Evolutionary conservation across 2,888 invertebrate genomes (phyloP).

Genomic region (Ennomos erosarius): DNA sequence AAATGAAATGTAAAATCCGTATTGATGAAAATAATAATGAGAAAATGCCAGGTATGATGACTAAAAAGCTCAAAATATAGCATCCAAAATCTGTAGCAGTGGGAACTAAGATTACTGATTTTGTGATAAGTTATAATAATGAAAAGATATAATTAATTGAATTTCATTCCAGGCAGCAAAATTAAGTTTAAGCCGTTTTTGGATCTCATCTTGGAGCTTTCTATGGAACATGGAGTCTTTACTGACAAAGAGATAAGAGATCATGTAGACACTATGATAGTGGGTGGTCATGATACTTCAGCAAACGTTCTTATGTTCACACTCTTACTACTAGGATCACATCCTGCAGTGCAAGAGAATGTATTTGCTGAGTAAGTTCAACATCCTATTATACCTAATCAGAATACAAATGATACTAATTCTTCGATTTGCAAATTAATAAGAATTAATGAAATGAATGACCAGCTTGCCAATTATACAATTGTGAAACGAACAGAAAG

Average conservation of each 20-base stretch:
- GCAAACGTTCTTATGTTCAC: conserved; percentile 74
- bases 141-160: not conserved
- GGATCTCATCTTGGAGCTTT: conserved; percentile 80
- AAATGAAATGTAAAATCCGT: conserved; percentile 50
- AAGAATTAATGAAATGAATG: too few species aligned
- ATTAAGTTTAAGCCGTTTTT: conserved; percentile 80
- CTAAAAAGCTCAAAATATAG: too few species aligned
- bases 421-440: too few species aligned
- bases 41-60: conserved; percentile 48
- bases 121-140: too few species aligned
- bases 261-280: conserved; percentile 85
- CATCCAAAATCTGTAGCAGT: too few species aligned
- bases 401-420: too few species aligned
- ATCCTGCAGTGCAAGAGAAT: conserved; percentile 70
- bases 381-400: too few species aligned
- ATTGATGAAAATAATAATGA: conserved; percentile 40
- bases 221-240: conserved; percentile 67
- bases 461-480: too few species aligned
- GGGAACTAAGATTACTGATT: too few species aligned
- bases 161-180: conserved; percentile 49
- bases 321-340: conserved; percentile 68
- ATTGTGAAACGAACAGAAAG: too few species aligned
- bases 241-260: conserved; percentile 81
- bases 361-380: conserved; percentile 63
- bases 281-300: conserved; percentile 82